Conservation (phyloP, 2,888 invertebrate species). For the Noctua janthina region DNA sequence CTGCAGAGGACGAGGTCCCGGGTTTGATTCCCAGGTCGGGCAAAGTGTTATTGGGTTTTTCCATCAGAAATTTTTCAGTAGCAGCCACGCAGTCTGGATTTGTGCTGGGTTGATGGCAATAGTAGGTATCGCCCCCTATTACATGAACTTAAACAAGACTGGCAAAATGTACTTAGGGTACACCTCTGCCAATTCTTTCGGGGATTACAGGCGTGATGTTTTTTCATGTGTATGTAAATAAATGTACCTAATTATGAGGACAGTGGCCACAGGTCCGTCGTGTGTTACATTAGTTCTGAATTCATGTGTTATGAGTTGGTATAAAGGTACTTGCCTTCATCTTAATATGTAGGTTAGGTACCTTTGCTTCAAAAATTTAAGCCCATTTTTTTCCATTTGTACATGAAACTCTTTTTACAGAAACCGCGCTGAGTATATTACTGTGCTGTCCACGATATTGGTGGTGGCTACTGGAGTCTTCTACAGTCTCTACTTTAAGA, state of each 20-base stretch:
- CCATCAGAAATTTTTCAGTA: background rate
- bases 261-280: background rate
- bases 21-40: background rate
- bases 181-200: background rate
- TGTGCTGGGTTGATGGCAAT: background rate
- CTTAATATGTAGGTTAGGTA: no score
- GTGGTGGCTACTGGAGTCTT: constrained; percentile 90
- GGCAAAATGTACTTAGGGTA: background rate
- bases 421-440: constrained; percentile 92
- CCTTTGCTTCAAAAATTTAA: background rate
- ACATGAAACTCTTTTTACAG: constrained; percentile 68
- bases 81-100: background rate
- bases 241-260: background rate
- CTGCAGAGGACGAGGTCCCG: background rate
- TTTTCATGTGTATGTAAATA: background rate
- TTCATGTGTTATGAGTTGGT: background rate
- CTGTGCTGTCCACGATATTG: constrained; percentile 89
- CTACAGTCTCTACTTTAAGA: constrained; percentile 87
- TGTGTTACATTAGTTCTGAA: background rate
- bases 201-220: background rate
- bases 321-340: background rate
- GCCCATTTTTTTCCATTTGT: background rate
- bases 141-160: background rate
- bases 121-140: background rate
- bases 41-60: background rate